Evolutionary conservation across 2,113 vertebrate species (phyloP).

Genomic region (Oreochromis aureus): DNA sequence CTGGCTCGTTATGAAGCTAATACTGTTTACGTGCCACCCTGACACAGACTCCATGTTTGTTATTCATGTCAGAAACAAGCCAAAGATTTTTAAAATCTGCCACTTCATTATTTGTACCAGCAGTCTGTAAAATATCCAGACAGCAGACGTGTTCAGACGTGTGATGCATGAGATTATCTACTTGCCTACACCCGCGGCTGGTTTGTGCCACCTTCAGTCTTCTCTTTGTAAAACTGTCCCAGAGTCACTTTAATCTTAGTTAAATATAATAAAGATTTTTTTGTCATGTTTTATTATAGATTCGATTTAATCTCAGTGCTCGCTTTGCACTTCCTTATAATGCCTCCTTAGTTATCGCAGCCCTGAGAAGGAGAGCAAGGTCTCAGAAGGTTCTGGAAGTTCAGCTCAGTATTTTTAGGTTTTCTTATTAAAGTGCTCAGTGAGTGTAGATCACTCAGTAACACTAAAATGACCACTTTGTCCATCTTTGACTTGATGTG

Average conservation of each 20-base stretch:
- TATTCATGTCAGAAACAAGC: background rate
- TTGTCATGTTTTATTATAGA: background rate
- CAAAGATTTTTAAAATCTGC: background rate
- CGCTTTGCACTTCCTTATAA: background rate
- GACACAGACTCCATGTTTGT: background rate
- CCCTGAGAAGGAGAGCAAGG: background rate
- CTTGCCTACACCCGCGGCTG: background rate
- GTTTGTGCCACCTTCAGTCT: background rate
- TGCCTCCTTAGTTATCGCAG: fast-evolving
- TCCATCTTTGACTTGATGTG: background rate
- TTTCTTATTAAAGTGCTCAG: background rate
- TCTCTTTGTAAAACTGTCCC: background rate
- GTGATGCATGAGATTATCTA: background rate
- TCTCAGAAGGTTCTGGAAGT: background rate
- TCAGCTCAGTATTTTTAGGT: background rate
- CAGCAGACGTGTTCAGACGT: background rate
- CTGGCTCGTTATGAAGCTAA: background rate
- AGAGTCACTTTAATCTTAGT: background rate
- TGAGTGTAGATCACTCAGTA: background rate
- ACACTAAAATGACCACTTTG: background rate
- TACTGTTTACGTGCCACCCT: fast-evolving
- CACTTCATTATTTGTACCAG: background rate
- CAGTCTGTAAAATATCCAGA: background rate
- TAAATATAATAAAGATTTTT: background rate
- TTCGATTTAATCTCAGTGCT: background rate